Conservation (phyloP, 2,113 vertebrate species). For the Pygoscelis antarcticus region DNA sequence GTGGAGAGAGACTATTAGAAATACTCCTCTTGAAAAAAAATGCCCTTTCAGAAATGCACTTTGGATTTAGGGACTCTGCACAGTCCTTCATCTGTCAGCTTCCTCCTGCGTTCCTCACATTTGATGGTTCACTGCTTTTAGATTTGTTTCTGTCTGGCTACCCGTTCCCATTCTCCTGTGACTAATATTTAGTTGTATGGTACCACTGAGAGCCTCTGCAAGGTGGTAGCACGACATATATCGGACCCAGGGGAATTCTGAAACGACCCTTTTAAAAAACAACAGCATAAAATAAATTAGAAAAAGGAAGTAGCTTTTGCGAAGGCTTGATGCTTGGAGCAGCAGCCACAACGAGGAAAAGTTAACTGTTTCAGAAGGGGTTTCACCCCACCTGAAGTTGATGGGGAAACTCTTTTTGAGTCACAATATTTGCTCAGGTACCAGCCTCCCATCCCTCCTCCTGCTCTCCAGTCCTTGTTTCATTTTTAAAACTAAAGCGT, state of each 20-base stretch:
- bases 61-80: conserved; percentile 39
- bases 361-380: background rate
- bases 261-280: background rate
- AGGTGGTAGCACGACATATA: background rate
- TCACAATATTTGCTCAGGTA: background rate
- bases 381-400: background rate
- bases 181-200: background rate
- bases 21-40: background rate
- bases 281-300: conserved; percentile 26
- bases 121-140: conserved; percentile 47
- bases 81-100: conserved; percentile 58
- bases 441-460: background rate
- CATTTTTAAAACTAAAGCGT: background rate
- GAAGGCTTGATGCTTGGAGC: background rate
- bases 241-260: conserved; percentile 20
- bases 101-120: background rate
- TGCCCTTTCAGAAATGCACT: background rate
- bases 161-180: background rate
- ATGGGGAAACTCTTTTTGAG: background rate
- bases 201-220: conserved; percentile 8
- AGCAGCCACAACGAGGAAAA: rapidly evolving
- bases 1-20: background rate
- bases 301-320: background rate
- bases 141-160: conserved; percentile 53
- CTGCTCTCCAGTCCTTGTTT: background rate